Conservation (phyloP, 2,797 vertebrate genomes). For the Enteromius anoplus region DNA sequence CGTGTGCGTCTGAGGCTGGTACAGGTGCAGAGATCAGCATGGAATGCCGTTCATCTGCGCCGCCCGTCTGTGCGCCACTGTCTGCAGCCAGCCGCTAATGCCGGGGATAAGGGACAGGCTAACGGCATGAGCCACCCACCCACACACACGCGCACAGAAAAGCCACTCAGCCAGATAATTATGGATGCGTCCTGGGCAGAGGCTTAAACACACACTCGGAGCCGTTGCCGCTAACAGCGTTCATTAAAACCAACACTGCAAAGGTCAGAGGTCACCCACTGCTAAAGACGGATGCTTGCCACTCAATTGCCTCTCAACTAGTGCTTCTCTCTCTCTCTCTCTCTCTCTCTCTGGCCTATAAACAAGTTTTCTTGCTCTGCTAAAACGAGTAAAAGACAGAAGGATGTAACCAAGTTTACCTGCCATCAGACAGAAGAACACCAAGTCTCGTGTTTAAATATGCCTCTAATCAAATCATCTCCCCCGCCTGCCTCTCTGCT, state of each 20-base stretch:
- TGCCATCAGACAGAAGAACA: background rate
- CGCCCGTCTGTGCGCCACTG: slow-evolving; percentile 30
- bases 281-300: slow-evolving; percentile 49
- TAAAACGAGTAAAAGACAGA: background rate
- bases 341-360: slow-evolving; percentile 2
- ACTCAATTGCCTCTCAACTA: slow-evolving; percentile 32
- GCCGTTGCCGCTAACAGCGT: slow-evolving; percentile 73
- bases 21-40: slow-evolving; percentile 48
- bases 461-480: slow-evolving; percentile 66
- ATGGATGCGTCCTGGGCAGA: slow-evolving; percentile 52
- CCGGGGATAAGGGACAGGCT: slow-evolving; percentile 49
- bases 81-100: slow-evolving; percentile 52
- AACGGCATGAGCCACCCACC: slow-evolving; percentile 39
- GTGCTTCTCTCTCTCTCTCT: background rate
- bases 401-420: background rate
- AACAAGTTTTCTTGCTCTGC: slow-evolving; percentile 8
- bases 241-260: slow-evolving; percentile 75
- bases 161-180: slow-evolving; percentile 62
- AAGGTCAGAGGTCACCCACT: slow-evolving; percentile 73
- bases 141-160: slow-evolving; percentile 38
- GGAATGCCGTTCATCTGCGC: slow-evolving; percentile 36
- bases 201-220: slow-evolving; percentile 60
- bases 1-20: slow-evolving; percentile 8
- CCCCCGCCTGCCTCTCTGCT: slow-evolving; percentile 59
- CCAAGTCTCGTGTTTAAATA: slow-evolving; percentile 53